These are phyloP conservation scores for Cotesia glomerata DNA, from an alignment of 1,140 invertebrate genomes.

Conservation along the genomic window DNA sequence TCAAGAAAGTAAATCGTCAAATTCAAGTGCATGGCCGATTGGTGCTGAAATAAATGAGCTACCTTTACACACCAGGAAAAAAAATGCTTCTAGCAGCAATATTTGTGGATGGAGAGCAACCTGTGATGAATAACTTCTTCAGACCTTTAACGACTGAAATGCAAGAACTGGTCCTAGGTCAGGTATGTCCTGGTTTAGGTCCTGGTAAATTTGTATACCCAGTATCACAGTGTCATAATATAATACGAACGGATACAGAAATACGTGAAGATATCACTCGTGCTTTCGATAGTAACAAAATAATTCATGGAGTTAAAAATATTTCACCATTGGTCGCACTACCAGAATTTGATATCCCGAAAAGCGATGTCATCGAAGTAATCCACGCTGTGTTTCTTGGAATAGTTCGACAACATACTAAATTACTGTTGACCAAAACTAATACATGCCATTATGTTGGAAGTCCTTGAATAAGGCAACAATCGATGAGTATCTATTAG, in stretches of 20 bases:
- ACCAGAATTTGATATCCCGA: background rate
- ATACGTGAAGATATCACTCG: background rate
- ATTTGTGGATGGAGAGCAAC: slow-evolving; percentile 20
- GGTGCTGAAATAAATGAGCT: slow-evolving; percentile 24
- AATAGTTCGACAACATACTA: slow-evolving; percentile 6
- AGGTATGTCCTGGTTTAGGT: background rate
- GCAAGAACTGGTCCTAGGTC: background rate
- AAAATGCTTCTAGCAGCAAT: slow-evolving; percentile 22
- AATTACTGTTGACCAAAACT: background rate
- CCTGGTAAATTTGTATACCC: slow-evolving; percentile 14
- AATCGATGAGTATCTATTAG: slow-evolving; percentile 4
- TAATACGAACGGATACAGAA: background rate
- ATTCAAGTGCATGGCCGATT: slow-evolving; percentile 26
- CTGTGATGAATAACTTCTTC: slow-evolving; percentile 19
- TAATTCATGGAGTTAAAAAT: background rate
- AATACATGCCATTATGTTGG: background rate
- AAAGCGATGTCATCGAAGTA: background rate
- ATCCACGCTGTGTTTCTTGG: slow-evolving; percentile 14
- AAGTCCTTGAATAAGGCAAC: background rate
- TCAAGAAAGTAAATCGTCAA: slow-evolving; percentile 17
- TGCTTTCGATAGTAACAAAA: background rate
- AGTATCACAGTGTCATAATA: background rate
- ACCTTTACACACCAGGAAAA: slow-evolving; percentile 6
- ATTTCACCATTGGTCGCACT: background rate
- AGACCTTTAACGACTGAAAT: too few relatives aligned